Percentiles rank a stretch among this genome's conserved stretches.
These are phyloP conservation scores for Nycticebus coucang DNA, from an alignment of 2,113 vertebrate species.

Conservation along the genomic window DNA sequence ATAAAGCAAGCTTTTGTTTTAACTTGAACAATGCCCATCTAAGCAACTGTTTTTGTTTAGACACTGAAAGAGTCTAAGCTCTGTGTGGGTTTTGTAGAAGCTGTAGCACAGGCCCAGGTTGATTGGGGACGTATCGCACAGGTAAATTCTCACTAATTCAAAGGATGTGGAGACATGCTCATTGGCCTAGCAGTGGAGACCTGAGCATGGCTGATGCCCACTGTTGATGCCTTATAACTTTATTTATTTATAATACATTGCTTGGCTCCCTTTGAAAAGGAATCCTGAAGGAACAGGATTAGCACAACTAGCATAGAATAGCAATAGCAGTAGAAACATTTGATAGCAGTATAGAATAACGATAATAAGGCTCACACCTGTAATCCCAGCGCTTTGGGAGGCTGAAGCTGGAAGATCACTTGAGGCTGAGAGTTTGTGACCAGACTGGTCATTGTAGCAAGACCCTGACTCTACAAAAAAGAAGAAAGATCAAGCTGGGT, in stretches of 20 bases:
- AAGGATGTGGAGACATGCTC: not conserved
- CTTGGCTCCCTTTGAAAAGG: not conserved
- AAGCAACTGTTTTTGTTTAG: not conserved
- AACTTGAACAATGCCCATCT: not conserved
- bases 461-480: too few species aligned
- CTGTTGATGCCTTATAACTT: not conserved
- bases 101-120: not conserved
- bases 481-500: too few species aligned
- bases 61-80: not conserved
- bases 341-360: not conserved
- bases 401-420: too few species aligned
- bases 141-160: not conserved
- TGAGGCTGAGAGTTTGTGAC: too few species aligned
- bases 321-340: too few species aligned
- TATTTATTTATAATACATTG: not conserved
- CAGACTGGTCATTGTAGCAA: too few species aligned
- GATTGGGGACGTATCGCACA: not conserved
- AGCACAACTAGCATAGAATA: not conserved
- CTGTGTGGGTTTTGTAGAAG: not conserved
- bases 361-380: too few species aligned
- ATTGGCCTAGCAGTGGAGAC: not conserved
- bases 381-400: too few species aligned
- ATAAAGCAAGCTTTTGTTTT: slow-evolving; percentile 52
- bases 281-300: not conserved
- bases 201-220: not conserved